Evolutionary conservation across 2,888 invertebrate genomes (phyloP).

Genomic region (Hermaeophaga mercurialis): DNA sequence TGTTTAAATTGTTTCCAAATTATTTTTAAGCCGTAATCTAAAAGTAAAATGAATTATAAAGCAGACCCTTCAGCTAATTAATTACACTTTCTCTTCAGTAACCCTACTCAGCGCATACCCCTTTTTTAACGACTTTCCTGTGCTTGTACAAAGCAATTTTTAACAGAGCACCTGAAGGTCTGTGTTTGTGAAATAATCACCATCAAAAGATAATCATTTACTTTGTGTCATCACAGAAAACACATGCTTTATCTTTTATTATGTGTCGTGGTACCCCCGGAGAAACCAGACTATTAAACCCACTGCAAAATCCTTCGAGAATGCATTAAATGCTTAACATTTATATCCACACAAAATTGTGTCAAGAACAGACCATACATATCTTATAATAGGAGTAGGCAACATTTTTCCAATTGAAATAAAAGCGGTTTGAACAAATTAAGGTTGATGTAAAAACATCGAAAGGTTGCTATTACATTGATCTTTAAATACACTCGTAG

Average conservation of each 20-base stretch:
- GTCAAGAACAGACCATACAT: not conserved
- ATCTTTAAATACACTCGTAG: too few relatives aligned
- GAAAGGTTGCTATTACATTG: too few relatives aligned
- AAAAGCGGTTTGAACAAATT: too few relatives aligned
- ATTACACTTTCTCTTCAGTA: not conserved
- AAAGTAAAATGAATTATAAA: not conserved
- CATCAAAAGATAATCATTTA: slow-evolving; percentile 8
- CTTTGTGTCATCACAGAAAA: slow-evolving; percentile 1
- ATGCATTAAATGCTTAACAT: slow-evolving; percentile 13
- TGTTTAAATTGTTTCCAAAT: not conserved
- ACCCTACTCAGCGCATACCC: not conserved
- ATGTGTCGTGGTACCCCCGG: not conserved
- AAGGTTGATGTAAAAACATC: too few relatives aligned
- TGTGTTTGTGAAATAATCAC: not conserved
- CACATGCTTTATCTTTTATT: slow-evolving; percentile 14
- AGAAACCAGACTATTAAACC: not conserved
- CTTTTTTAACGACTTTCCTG: too few relatives aligned
- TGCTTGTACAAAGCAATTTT: too few relatives aligned
- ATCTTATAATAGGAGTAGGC: too few relatives aligned
- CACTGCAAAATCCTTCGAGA: slow-evolving; percentile 1
- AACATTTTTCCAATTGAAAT: too few relatives aligned
- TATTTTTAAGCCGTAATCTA: not conserved
- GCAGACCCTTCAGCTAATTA: not conserved
- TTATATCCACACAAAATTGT: slow-evolving; percentile 12
- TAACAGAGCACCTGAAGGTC: not conserved